Percentiles rank a stretch among this genome's conserved stretches.
phyloP scores from a whole-genome alignment of 2,888 invertebrate genomes.

The Netelia virgata region DNA sequence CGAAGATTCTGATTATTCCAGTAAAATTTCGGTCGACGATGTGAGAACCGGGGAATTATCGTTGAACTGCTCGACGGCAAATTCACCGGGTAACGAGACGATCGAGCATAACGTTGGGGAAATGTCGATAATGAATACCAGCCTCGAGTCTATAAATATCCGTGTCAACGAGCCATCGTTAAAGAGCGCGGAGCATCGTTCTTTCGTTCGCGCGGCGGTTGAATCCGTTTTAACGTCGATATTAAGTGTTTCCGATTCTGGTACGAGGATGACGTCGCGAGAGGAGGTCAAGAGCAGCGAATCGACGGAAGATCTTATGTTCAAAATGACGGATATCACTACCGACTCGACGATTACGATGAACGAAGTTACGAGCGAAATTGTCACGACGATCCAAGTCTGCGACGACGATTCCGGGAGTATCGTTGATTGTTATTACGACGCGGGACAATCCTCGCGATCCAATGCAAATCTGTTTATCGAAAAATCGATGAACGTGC shows the following conservation, averaged over 20 bases:
- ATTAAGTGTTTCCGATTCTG: slow-evolving; percentile 24
- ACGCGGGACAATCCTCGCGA: slow-evolving; percentile 55
- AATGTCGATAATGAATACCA: slow-evolving; percentile 34
- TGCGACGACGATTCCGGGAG: slow-evolving; percentile 52
- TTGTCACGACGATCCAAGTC: slow-evolving; percentile 58
- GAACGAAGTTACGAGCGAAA: slow-evolving; percentile 62
- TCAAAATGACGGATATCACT: slow-evolving; percentile 74
- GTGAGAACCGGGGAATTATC: slow-evolving; percentile 47
- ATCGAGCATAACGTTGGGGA: slow-evolving; percentile 18
- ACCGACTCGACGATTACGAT: slow-evolving; percentile 60
- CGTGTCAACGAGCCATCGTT: slow-evolving; percentile 18
- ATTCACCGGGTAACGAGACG: slow-evolving; percentile 49
- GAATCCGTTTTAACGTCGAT: slow-evolving; percentile 42
- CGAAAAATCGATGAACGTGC: slow-evolving; percentile 70
- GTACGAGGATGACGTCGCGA: slow-evolving; percentile 12
- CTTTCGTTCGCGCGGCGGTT: slow-evolving; percentile 37
- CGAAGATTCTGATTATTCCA: slow-evolving; percentile 64
- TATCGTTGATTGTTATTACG: slow-evolving; percentile 52
- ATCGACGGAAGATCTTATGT: slow-evolving; percentile 74
- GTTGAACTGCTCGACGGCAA: slow-evolving; percentile 55
- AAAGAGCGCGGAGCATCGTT: slow-evolving; percentile 18
- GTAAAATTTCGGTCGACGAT: slow-evolving; percentile 60
- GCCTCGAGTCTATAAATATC: slow-evolving; percentile 8
- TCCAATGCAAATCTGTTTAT: slow-evolving; percentile 73
- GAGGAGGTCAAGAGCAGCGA: slow-evolving; percentile 48